Evolutionary conservation across 2,888 invertebrate genomes (phyloP).

Genomic region (Drosophila hamatofila): DNA sequence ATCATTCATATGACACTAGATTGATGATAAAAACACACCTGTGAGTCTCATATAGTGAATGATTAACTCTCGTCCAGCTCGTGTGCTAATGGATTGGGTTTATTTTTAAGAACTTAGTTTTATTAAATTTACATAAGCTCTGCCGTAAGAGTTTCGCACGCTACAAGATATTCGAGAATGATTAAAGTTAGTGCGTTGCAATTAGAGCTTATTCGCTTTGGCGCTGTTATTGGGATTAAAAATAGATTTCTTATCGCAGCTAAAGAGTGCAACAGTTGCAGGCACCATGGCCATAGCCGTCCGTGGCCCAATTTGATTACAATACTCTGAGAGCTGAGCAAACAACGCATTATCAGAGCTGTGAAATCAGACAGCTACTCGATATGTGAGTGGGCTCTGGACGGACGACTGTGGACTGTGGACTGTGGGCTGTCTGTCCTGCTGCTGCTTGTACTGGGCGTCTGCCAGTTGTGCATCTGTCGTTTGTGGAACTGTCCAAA

Average conservation of each 20-base stretch:
- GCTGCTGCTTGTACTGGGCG: neutral
- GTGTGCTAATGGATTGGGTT: neutral
- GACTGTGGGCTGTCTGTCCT: neutral
- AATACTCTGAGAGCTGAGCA: constrained; percentile 47
- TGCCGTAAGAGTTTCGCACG: neutral
- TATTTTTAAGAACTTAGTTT: neutral
- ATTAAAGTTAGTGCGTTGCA: neutral
- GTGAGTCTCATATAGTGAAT: too few species aligned
- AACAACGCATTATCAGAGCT: constrained; percentile 63
- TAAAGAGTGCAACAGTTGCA: constrained; percentile 16
- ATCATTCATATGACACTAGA: too few species aligned
- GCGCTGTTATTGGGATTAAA: neutral
- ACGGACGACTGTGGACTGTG: neutral
- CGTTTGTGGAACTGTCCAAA: constrained; percentile 39
- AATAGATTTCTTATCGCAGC: constrained; percentile 15
- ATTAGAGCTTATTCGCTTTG: neutral
- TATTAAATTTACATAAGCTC: neutral
- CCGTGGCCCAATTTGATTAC: constrained; percentile 41
- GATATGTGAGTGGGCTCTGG: constrained; percentile 34
- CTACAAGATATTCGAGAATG: neutral
- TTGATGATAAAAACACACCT: too few species aligned
- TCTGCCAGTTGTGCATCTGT: constrained; percentile 26
- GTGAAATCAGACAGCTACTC: constrained; percentile 68
- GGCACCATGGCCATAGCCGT: constrained; percentile 3
- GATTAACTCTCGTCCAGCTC: neutral